Evolutionary conservation across 2,113 vertebrate species (phyloP), one percentile per base, ranked within the genome.

Genomic region (Nesoenas mayeri): DNA sequence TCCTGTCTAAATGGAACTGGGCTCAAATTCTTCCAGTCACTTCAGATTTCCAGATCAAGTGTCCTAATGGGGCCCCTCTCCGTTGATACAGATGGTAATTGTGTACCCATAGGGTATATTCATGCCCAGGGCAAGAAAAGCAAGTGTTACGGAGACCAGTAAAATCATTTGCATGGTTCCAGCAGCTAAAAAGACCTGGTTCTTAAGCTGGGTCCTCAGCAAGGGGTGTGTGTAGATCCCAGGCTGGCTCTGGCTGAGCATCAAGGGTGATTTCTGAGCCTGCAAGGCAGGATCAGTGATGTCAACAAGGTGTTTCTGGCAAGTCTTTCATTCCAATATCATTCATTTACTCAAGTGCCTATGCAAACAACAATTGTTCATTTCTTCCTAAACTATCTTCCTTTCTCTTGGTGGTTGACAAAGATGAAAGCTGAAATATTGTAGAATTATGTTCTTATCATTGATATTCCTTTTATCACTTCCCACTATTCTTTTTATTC

Each of bases 401-500:
- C 54, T 94, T 93, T 93, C 75, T 78, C 67, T 94, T 50, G 7
- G 9, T 88, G 67, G 50, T 42, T 96, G 79, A 87, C 93, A 92
- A 95, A 96, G 83, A 96, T 71, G 80, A 86, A 96, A 88, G 89
- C 66, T 90, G 81, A 97, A 94, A 88, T 93, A 79, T 53, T 65
- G 73, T 75, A 71, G 60, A 88, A 83, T 92, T 94, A 85, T 84
- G 18, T 95, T 92, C 85, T 77, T 92, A 91, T 69, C 58, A 88
- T 61, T 89, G 67, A 88, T 95, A 97, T 97, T 89, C 73, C 92
- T 94, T 94, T 96, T 80, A 95, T 82, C 47, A 1, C 67, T 96
- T 96, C 69, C 77, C 54, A 88, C 50, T 51, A 18, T 91, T 96
- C 58, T 96, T 97, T 97, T 93, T 96, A 94, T 97, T 96, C 69